Base-by-base conservation (phyloP, 53 echinoderm and acorn worm species). In the Temnopleurus reevesii region DNA sequence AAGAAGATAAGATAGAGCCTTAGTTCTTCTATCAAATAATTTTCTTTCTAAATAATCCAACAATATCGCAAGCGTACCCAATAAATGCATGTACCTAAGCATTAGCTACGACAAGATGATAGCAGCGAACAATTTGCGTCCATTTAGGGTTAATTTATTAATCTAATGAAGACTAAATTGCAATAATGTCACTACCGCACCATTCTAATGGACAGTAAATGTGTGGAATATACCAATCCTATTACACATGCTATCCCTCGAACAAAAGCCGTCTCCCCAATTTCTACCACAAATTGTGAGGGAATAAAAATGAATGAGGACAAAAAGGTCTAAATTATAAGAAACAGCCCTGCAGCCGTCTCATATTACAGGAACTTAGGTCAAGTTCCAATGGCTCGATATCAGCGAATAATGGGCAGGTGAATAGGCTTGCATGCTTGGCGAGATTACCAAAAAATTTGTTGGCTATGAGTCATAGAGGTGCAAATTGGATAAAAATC, bases 401-500 rank as follows among this genome's bases (percentile, higher is more conserved):
- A 79, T 79, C 1, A 46, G 27, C 46, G 45, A 1, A 49, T 79
- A 79, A 79, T 79, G 46, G 21, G 79, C 5, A 46, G 46, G 27
- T 79, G 49, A 79, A 79, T 79, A 18, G 79, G 30, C 15, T 13
- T 49, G 79, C 79, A 79, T 79, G 79, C 79, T 79, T 49, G 26
- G 19, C 79, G 10, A 18, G 79, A 79, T 79, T 79, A 79, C 79
- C 26, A 4, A 46, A n/a, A n/a, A 27, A 79, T 79, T 46, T 27
- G 46, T 79, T 26, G 36, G 18, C 1, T 35, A 79, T 79, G 79
- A 79, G 19, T 79, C 79, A 79, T 79, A 49, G 38, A 71, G 21
- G 71, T 41, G 71, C 71, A 71, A 71, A 71, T 71, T 71, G 71
- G 71, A 71, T 34, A 18, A 65, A 65, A 65, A 65, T 65, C 65